Evolutionary conservation across 2,888 invertebrate genomes (phyloP).

Genomic region (Callinectes sapidus): DNA sequence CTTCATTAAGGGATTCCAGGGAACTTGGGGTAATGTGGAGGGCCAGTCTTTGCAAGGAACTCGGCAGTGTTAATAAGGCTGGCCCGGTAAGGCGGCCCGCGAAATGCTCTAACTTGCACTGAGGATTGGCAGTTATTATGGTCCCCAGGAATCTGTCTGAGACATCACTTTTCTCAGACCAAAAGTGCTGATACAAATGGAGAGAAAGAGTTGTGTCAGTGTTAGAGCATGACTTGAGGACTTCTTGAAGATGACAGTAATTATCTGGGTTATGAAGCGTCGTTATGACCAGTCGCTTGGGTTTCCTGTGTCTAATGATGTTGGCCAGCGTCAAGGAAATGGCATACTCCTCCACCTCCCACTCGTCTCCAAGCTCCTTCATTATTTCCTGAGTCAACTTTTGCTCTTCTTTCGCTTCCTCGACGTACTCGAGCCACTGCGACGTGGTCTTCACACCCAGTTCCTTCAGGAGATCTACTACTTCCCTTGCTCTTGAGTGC

Average conservation of each 20-base stretch:
- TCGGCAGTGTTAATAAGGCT: slow-evolving; percentile 44
- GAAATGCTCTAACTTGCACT: slow-evolving; percentile 51
- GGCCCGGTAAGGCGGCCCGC: slow-evolving; percentile 55
- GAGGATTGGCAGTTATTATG: not conserved
- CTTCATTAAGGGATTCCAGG: slow-evolving; percentile 34
- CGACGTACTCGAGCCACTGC: slow-evolving; percentile 62
- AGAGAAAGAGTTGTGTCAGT: slow-evolving; percentile 43
- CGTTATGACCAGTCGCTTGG: slow-evolving; percentile 23
- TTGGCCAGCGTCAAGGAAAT: slow-evolving; percentile 52
- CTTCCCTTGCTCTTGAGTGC: slow-evolving; percentile 45
- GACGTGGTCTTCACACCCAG: slow-evolving; percentile 40
- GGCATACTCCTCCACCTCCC: slow-evolving; percentile 61
- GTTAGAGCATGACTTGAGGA: slow-evolving; percentile 36
- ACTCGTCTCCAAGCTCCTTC: slow-evolving; percentile 52
- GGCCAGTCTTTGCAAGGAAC: slow-evolving; percentile 45
- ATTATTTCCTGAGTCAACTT: slow-evolving; percentile 46
- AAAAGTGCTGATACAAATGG: slow-evolving; percentile 61
- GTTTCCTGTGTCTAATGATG: slow-evolving; percentile 29
- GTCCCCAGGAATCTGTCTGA: slow-evolving; percentile 51
- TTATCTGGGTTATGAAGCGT: not conserved
- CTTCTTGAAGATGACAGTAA: slow-evolving; percentile 48
- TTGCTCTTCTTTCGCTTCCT: slow-evolving; percentile 56
- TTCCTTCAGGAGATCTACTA: slow-evolving; percentile 53
- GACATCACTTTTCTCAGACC: slow-evolving; percentile 54
- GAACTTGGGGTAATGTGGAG: slow-evolving; percentile 47